Evolutionary conservation across 2,888 invertebrate genomes (phyloP).

Genomic region (Stenchaetothrips biformis): DNA sequence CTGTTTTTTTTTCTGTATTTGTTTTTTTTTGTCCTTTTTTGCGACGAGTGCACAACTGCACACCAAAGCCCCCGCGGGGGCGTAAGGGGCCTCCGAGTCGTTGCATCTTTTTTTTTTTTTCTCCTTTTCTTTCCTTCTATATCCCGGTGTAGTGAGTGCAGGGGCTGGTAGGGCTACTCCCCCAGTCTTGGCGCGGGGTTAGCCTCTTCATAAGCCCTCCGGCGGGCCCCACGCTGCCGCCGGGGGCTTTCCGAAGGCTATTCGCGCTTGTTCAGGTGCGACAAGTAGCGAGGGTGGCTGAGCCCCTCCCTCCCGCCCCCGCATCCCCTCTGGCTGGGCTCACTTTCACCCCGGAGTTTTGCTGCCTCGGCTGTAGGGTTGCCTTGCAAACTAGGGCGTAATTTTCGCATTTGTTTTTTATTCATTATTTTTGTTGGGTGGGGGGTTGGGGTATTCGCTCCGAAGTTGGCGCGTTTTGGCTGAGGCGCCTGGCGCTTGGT

Average conservation of each 20-base stretch:
- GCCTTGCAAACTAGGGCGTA: background rate
- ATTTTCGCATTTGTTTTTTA: background rate
- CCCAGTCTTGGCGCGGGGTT: background rate
- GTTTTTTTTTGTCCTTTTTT: no score
- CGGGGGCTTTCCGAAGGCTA: background rate
- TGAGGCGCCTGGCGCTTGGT: no score
- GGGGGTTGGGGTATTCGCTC: background rate
- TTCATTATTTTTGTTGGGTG: background rate
- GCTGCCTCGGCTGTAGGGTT: background rate
- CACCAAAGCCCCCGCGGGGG: no score
- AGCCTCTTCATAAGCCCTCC: background rate
- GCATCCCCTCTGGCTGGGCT: background rate
- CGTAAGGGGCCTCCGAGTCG: background rate
- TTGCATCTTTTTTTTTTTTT: background rate
- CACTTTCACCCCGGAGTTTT: background rate
- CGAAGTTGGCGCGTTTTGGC: background rate
- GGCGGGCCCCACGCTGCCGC: background rate
- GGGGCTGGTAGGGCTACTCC: no score
- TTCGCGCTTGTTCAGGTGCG: background rate
- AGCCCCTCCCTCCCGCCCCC: background rate
- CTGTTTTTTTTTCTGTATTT: no score
- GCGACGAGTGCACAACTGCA: no score
- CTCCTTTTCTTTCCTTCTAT: background rate
- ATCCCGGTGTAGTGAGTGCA: background rate
- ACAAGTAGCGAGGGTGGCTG: background rate